Percentiles rank a stretch among this genome's conserved stretches.
These are phyloP conservation scores for Ichneumon xanthorius DNA, from an alignment of 2,888 invertebrate species.

Conservation along the genomic window DNA sequence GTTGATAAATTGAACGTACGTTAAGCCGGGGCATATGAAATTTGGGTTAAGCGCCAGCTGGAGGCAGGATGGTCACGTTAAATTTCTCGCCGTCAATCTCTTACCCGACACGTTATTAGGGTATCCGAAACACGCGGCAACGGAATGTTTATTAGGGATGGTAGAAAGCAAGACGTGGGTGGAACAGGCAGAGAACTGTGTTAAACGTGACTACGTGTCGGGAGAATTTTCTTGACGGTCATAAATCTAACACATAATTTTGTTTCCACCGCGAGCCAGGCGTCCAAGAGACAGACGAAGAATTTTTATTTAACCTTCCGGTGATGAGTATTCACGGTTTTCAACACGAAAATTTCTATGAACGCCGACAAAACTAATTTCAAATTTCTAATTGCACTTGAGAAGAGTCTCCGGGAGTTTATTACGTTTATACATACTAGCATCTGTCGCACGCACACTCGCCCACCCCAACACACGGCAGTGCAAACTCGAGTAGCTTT, in stretches of 20 bases:
- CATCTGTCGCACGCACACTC: neutral
- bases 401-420: conserved; percentile 15
- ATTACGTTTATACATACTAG: conserved; percentile 39
- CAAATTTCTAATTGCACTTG: conserved; percentile 32
- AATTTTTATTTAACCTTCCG: conserved; percentile 5
- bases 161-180: conserved; percentile 4
- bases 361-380: conserved; percentile 28
- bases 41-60: neutral
- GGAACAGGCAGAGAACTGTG: neutral
- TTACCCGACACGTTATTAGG: conserved; percentile 53
- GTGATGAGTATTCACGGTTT: neutral
- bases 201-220: conserved; percentile 13
- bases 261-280: conserved; percentile 3
- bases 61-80: conserved; percentile 32
- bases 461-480: neutral
- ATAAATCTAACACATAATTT: conserved; percentile 45
- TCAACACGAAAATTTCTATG: conserved; percentile 2
- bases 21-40: neutral
- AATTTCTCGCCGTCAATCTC: conserved; percentile 55
- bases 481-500: neutral
- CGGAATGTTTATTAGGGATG: conserved; percentile 60
- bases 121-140: conserved; percentile 37
- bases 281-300: conserved; percentile 1
- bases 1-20: neutral
- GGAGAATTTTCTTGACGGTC: conserved; percentile 5